These are phyloP conservation scores for Caenorhabditis drosophilae DNA, from an alignment of 2,888 invertebrate species.

Conservation along the genomic window DNA sequence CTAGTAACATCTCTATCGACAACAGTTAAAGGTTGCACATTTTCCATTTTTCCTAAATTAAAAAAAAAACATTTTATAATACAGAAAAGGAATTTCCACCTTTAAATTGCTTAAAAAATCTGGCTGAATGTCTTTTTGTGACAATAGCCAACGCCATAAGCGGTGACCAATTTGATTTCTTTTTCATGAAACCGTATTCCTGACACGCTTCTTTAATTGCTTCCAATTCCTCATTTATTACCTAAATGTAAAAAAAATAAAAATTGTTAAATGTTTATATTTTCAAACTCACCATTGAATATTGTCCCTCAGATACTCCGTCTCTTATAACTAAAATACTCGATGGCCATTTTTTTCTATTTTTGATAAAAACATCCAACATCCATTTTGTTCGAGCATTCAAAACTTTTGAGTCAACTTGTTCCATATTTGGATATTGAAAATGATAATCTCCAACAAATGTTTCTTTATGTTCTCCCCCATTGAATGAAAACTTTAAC, in stretches of 20 bases:
- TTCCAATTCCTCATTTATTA: constrained; percentile 22
- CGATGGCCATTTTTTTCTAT: constrained; percentile 21
- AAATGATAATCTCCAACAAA: constrained; percentile 50
- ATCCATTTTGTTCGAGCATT: constrained; percentile 32
- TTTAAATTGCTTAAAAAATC: constrained; percentile 27
- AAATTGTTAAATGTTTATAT: no score
- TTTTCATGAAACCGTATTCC: constrained; percentile 7
- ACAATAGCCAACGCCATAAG: constrained; percentile 51
- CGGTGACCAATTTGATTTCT: constrained; percentile 29
- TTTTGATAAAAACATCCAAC: constrained; percentile 15
- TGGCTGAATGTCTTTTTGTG: constrained; percentile 56
- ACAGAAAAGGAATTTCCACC: not conserved
- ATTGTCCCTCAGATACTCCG: constrained; percentile 52
- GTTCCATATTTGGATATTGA: constrained; percentile 34
- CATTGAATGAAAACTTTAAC: constrained; percentile 49
- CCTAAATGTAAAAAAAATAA: no score
- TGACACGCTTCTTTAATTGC: constrained; percentile 25
- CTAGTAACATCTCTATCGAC: constrained; percentile 45
- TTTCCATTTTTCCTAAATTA: constrained; percentile 13
- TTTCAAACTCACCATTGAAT: no score
- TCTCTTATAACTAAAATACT: constrained; percentile 42
- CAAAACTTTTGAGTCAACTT: constrained; percentile 33
- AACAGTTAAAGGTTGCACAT: constrained; percentile 47
- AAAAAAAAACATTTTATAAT: not conserved
- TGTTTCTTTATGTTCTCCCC: constrained; percentile 11